Base-by-base conservation (phyloP, 2,113 vertebrate species). In the Brienomyrus longianalis region DNA sequence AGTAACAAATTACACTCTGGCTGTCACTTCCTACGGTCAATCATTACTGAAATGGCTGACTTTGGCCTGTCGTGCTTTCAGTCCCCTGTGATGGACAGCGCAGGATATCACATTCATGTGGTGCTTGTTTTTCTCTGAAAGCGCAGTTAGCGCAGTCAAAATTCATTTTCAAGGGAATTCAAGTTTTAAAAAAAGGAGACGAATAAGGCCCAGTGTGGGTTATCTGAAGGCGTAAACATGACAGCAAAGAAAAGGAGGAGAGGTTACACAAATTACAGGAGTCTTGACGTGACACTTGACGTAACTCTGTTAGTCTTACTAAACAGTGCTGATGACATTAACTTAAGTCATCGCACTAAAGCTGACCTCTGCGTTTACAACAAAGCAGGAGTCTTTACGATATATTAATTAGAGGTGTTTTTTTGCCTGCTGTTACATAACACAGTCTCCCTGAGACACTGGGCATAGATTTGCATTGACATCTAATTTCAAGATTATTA, bases 401-500 rank as follows among this genome's bases (percentile, higher is more conserved):
- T 23, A 31, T 15, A n/a, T 47, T 45, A 27, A 43, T 88, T 23
- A 62, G 35, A 43, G 7, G 9, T 66, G 87, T 62, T 88, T 54
- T 88, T 54, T 88, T 66, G 5, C 17, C 47, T 51, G 45, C 10
- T 48, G 23, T 62, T 62, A 66, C 43, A 59, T 62, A 88, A 88
- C 86, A 31, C 86, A 88, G 39, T 66, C 39, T 51, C 50, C 0
- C 85, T 9, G 85, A 87, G 51, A 54, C 27, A 48, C 85, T 35
- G 31, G 50, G 31, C 85, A 54, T 9, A n/a, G 87, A 35, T 88
- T 35, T 31, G 39, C 35, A 23, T 31, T 51, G 21, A 15, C 52
- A 66, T 66, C 13, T 45, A 62, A 66, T 88, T 88, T 88, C 35
- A 66, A 66, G 54, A 39, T 88, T 43, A 54, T 88, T 88, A n/a